A percentile compares a stretch with the other conserved stretches of the same genome.
Conservation (phyloP, 1,140 invertebrate species). For the Meloidogyne hapla region DNA sequence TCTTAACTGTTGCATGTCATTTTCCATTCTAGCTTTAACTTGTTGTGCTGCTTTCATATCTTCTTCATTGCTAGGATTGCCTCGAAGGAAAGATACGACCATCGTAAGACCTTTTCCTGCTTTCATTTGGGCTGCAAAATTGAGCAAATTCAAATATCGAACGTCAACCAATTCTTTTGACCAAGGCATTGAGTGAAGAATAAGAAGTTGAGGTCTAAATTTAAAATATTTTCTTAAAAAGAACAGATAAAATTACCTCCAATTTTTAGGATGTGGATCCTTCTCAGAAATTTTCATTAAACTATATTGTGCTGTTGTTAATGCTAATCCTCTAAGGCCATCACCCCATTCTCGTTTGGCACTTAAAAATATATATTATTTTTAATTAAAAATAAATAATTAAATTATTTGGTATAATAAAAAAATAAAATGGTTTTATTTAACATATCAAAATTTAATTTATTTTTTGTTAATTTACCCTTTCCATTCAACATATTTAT, state of each 20-base stretch:
- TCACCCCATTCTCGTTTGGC: conserved; percentile 99
- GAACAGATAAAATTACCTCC: conserved; percentile 41
- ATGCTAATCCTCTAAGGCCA: conserved; percentile 90
- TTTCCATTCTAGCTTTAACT: conserved; percentile 57
- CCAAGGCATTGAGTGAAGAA: conserved; percentile 60
- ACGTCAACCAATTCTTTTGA: conserved; percentile 57
- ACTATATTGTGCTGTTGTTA: conserved; percentile 92
- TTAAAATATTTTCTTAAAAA: not conserved
- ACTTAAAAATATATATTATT: too few relatives aligned
- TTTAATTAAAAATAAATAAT: too few relatives aligned
- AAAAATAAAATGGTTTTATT: too few relatives aligned
- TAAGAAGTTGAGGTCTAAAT: conserved; percentile 52
- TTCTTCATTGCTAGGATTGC: conserved; percentile 62
- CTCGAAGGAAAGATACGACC: conserved; percentile 83
- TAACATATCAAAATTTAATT: not conserved
- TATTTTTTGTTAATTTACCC: conserved; percentile 70
- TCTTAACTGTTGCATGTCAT: conserved; percentile 52
- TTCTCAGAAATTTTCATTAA: conserved; percentile 67
- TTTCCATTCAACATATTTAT: conserved; percentile 99
- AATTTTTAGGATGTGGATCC: conserved; percentile 61
- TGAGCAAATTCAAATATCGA: conserved; percentile 57
- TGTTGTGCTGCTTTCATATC: conserved; percentile 47
- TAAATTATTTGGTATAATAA: too few relatives aligned
- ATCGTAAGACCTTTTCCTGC: conserved; percentile 81
- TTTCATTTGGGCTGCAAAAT: conserved; percentile 60